Percentiles rank a stretch among this genome's conserved stretches.
These are phyloP conservation scores for Cartodere bifasciata DNA, from an alignment of 2,888 invertebrate species.

Conservation along the genomic window DNA sequence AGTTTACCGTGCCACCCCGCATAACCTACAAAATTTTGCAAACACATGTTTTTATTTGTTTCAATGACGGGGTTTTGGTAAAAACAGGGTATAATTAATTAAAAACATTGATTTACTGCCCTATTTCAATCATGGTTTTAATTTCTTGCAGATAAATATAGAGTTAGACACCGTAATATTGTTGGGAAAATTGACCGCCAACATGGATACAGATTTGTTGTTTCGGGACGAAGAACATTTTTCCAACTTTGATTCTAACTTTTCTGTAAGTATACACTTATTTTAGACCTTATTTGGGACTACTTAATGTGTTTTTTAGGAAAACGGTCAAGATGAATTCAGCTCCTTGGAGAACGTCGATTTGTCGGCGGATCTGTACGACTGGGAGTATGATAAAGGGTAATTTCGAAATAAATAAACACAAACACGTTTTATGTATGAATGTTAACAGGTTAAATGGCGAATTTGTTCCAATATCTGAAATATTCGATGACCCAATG, in stretches of 20 bases:
- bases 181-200: constrained; percentile 12
- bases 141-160: constrained; percentile 2
- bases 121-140: neutral
- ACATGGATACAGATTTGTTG: constrained; percentile 39
- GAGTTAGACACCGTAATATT: constrained; percentile 1
- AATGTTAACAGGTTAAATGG: too few relatives aligned
- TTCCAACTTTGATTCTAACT: constrained; percentile 22
- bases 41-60: too few relatives aligned
- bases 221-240: constrained; percentile 40
- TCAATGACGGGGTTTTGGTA: too few relatives aligned
- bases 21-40: too few relatives aligned
- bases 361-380: constrained; percentile 14
- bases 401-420: constrained; percentile 26
- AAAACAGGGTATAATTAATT: neutral
- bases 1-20: too few relatives aligned
- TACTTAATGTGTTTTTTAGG: too few relatives aligned
- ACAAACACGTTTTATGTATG: too few relatives aligned
- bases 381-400: constrained; percentile 30
- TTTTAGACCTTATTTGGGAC: too few relatives aligned
- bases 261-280: too few relatives aligned
- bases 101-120: neutral
- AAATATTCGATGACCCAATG: too few relatives aligned
- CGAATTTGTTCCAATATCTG: too few relatives aligned
- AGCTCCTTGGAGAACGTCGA: neutral
- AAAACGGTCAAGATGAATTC: too few relatives aligned